Evolutionary conservation across 2,888 invertebrate genomes (phyloP).

Genomic region (Thera britannica): DNA sequence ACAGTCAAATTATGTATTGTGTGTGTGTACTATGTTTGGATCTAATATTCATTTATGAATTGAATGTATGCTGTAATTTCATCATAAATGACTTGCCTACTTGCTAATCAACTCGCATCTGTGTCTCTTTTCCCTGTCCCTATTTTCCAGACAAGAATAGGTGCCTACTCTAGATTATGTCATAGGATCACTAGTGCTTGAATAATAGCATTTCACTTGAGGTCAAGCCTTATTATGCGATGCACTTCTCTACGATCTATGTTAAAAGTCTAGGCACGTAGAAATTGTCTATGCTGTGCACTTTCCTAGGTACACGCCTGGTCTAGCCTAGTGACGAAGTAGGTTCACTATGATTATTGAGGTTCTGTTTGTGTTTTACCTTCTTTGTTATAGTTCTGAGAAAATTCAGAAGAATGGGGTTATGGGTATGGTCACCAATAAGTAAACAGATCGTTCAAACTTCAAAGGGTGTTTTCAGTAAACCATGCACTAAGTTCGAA

Average conservation of each 20-base stretch:
- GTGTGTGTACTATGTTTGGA: too few relatives aligned
- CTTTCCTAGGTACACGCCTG: slow-evolving; percentile 59
- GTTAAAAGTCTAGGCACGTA: slow-evolving; percentile 65
- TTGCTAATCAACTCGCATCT: neutral
- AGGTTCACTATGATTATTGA: slow-evolving; percentile 69
- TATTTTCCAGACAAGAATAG: slow-evolving; percentile 37
- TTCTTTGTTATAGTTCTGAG: slow-evolving; percentile 22
- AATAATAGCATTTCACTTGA: slow-evolving; percentile 71
- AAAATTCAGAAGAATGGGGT: slow-evolving; percentile 10
- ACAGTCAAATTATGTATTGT: too few relatives aligned
- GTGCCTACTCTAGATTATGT: slow-evolving; percentile 70
- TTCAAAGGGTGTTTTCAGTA: neutral
- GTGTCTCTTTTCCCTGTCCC: neutral
- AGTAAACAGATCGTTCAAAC: neutral
- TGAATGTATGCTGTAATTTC: too few relatives aligned
- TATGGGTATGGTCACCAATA: slow-evolving; percentile 2
- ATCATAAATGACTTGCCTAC: neutral
- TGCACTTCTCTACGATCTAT: slow-evolving; percentile 40
- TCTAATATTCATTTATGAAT: too few relatives aligned
- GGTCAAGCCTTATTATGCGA: slow-evolving; percentile 59
- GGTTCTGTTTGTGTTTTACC: slow-evolving; percentile 26
- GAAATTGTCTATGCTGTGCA: slow-evolving; percentile 72
- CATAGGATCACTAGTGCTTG: slow-evolving; percentile 80
- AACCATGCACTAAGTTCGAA: too few relatives aligned
- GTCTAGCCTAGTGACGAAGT: slow-evolving; percentile 71